phyloP scores from a whole-genome alignment of 2,888 invertebrate genomes.

The Rutpela maculata region DNA sequence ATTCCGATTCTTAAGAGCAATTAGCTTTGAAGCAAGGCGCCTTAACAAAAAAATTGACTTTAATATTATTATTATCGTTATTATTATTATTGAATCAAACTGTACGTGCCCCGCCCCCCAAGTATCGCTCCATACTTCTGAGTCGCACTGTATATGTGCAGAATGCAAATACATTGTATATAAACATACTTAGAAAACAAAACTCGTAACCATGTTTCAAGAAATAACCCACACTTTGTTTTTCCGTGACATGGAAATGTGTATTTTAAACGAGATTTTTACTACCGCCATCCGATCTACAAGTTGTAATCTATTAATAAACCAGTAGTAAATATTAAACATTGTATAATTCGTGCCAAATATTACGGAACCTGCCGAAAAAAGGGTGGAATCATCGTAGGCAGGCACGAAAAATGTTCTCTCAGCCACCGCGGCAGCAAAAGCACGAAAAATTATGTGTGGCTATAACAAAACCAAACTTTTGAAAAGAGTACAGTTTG shows the following conservation, averaged over 20 bases:
- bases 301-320: conserved; percentile 46
- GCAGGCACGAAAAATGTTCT: conserved; percentile 65
- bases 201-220: too few species aligned
- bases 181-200: too few species aligned
- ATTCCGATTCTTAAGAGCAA: too few species aligned
- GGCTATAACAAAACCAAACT: conserved; percentile 65
- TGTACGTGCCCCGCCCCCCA: too few species aligned
- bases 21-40: too few species aligned
- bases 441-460: conserved; percentile 68
- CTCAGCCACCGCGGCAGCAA: conserved; percentile 57
- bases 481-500: conserved; percentile 60
- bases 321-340: conserved; percentile 32
- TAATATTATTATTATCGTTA: too few species aligned
- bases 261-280: not conserved
- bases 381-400: conserved; percentile 54
- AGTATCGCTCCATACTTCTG: too few species aligned
- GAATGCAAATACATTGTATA: too few species aligned
- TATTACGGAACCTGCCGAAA: conserved; percentile 41
- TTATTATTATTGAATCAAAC: too few species aligned
- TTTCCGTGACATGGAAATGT: not conserved
- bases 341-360: conserved; percentile 58
- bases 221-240: too few species aligned
- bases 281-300: conserved; percentile 9
- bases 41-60: too few species aligned
- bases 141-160: too few species aligned